phyloP scores from a whole-genome alignment of 2,888 invertebrate genomes.

The Agelastica alni region DNA sequence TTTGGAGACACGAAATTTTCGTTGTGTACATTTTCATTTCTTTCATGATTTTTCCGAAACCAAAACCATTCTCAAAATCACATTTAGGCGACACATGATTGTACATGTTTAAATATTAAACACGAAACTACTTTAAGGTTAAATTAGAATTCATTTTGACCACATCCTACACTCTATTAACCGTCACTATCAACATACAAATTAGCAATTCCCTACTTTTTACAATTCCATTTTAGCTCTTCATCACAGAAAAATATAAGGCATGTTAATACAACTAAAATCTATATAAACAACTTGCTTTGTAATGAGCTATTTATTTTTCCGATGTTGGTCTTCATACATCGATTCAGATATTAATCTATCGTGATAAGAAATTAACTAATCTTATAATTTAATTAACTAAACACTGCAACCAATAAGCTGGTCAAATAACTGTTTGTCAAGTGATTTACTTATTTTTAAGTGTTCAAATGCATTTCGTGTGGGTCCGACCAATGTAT shows the following conservation, averaged over 20 bases:
- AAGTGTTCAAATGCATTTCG: too few species aligned
- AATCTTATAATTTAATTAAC: too few species aligned
- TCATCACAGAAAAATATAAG: slow-evolving; percentile 23
- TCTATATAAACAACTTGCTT: slow-evolving; percentile 4
- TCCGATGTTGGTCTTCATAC: too few species aligned
- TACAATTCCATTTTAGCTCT: slow-evolving; percentile 18
- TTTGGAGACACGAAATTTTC: slow-evolving; percentile 43
- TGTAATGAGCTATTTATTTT: too few species aligned
- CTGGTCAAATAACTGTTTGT: too few species aligned
- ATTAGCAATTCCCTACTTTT: slow-evolving; percentile 20
- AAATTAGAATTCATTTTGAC: slow-evolving; percentile 18
- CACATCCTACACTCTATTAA: slow-evolving; percentile 21
- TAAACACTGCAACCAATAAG: too few species aligned
- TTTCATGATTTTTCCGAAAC: slow-evolving; percentile 27
- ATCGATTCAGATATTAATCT: too few species aligned
- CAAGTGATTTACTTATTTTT: too few species aligned
- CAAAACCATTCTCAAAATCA: slow-evolving; percentile 25
- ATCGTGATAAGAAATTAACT: too few species aligned
- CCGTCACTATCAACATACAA: slow-evolving; percentile 7
- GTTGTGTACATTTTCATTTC: slow-evolving; percentile 52
- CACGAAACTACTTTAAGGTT: slow-evolving; percentile 15
- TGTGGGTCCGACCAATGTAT: too few species aligned
- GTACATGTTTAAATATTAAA: slow-evolving; percentile 3
- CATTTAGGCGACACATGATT: slow-evolving; percentile 1
- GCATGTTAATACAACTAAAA: slow-evolving; percentile 19